A percentile compares a stretch with the other conserved stretches of the same genome.
Conservation (phyloP, 1,140 invertebrate species). For the Phocides pigmalion region DNA sequence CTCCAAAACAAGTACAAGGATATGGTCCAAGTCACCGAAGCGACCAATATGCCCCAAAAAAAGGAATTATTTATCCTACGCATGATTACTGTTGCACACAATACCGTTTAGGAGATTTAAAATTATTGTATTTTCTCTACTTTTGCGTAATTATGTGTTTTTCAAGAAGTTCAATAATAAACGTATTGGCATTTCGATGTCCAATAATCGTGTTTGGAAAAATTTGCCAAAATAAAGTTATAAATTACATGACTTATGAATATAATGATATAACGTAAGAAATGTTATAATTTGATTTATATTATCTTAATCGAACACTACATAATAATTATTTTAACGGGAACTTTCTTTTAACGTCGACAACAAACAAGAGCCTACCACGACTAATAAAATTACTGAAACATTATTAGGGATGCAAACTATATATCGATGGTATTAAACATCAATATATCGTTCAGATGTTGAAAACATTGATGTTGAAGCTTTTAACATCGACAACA, state of each 20-base stretch:
- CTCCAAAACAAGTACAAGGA: conserved; percentile 78
- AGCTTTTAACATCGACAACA: no score
- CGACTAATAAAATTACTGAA: no score
- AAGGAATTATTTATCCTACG: conserved; percentile 71
- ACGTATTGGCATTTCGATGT: not conserved
- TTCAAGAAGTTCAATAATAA: not conserved
- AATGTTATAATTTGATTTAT: not conserved
- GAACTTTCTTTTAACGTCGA: not conserved
- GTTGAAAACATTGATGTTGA: no score
- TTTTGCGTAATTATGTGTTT: not conserved
- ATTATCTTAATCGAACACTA: not conserved
- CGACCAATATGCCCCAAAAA: conserved; percentile 71
- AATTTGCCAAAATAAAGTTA: no score
- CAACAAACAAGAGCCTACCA: not conserved
- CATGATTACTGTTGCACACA: conserved; percentile 46
- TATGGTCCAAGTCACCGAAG: conserved; percentile 74
- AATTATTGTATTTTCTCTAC: not conserved
- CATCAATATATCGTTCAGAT: no score
- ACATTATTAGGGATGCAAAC: no score
- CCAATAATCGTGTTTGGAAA: not conserved
- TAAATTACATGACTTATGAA: not conserved
- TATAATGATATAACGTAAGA: not conserved
- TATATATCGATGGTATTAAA: no score
- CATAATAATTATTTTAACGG: not conserved
- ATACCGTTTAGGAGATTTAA: not conserved